Evolutionary conservation across 2,113 vertebrate genomes (phyloP).

Genomic region (Rhadina sibilatrix): DNA sequence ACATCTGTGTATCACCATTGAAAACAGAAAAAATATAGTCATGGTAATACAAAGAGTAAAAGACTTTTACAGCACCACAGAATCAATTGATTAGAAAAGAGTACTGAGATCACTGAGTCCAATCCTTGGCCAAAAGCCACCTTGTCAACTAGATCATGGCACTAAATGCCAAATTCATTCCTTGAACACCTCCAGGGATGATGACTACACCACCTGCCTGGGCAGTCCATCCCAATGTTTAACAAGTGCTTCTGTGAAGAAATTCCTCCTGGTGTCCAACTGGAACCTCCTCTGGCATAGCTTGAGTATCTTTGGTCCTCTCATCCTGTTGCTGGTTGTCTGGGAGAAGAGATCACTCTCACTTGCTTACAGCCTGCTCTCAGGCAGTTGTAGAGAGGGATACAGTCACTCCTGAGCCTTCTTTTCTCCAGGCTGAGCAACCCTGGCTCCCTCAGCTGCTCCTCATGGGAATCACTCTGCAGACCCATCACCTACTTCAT

Average conservation of each 20-base stretch:
- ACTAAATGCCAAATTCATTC: neutral
- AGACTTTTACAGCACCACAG: neutral
- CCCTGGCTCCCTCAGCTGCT: neutral
- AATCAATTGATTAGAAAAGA: accelerated
- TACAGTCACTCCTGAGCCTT: accelerated
- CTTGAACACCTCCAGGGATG: neutral
- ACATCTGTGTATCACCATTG: neutral
- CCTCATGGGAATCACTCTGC: neutral
- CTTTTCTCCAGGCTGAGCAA: neutral
- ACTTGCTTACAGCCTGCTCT: neutral
- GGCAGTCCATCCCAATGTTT: neutral
- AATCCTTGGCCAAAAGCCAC: neutral
- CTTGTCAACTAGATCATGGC: neutral
- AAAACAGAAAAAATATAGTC: neutral
- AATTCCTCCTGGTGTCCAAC: neutral
- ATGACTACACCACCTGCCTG: neutral
- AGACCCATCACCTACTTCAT: neutral
- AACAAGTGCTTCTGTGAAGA: neutral
- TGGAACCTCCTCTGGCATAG: neutral
- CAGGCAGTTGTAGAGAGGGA: neutral
- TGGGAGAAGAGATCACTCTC: neutral
- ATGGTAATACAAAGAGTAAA: too few relatives aligned
- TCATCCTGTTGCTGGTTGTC: neutral
- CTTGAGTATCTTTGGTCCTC: neutral
- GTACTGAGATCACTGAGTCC: neutral